Percentiles rank a stretch among this genome's conserved stretches.
phyloP scores from a whole-genome alignment of 2,888 invertebrate species.

The Sphaerophoria taeniata region DNA sequence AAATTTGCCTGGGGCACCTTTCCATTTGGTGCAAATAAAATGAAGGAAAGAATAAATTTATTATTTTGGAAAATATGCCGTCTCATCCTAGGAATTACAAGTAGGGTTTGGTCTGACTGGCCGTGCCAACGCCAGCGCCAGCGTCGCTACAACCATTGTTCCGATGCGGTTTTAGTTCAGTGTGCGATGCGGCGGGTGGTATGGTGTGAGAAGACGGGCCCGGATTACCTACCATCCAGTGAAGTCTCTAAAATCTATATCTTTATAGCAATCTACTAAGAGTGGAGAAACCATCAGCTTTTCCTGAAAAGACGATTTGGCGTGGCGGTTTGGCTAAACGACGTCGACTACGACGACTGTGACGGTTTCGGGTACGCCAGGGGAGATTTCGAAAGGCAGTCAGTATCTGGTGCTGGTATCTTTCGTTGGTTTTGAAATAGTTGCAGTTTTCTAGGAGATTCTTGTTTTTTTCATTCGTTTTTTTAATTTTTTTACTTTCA shows the following conservation, averaged over 20 bases:
- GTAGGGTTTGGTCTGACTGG: conserved; percentile 43
- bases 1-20: conserved; percentile 63
- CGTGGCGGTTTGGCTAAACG: not conserved
- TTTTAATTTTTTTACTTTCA: conserved; percentile 46
- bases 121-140: conserved; percentile 1
- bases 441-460: conserved; percentile 67
- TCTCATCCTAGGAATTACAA: conserved; percentile 64
- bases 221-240: conserved; percentile 3
- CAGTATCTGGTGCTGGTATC: conserved; percentile 57
- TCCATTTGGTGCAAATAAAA: conserved; percentile 70
- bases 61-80: conserved; percentile 72
- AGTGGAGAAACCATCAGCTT: conserved; percentile 41
- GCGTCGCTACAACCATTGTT: conserved; percentile 57
- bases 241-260: not conserved
- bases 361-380: not conserved
- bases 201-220: not conserved
- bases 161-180: conserved; percentile 19
- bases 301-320: conserved; percentile 35
- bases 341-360: no score
- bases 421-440: conserved; percentile 72
- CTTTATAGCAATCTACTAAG: no score
- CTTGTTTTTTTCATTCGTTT: conserved; percentile 19
- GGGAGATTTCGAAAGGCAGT: conserved; percentile 35
- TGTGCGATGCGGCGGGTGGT: no score
- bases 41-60: conserved; percentile 68